phyloP scores from a whole-genome alignment of 2,888 invertebrate species.

The Campaea margaritaria region DNA sequence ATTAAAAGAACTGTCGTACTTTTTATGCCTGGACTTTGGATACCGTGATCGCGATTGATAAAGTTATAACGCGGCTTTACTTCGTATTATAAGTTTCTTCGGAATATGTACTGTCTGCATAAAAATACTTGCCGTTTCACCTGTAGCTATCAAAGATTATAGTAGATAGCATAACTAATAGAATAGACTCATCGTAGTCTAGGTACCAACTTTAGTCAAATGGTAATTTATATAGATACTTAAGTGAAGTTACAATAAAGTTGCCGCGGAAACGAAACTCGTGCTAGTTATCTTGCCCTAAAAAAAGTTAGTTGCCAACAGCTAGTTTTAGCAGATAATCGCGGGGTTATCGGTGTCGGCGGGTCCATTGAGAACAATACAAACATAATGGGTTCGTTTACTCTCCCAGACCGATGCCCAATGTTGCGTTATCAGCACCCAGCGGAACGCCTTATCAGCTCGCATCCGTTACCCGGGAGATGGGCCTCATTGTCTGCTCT shows the following conservation, averaged over 20 bases:
- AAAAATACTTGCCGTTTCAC: constrained; percentile 5
- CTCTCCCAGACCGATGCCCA: constrained; percentile 61
- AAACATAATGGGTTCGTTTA: constrained; percentile 69
- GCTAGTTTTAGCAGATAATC: constrained; percentile 58
- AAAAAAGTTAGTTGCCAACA: constrained; percentile 45
- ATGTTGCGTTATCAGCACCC: constrained; percentile 70
- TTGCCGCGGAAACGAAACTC: constrained; percentile 31
- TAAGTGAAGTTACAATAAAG: constrained; percentile 12
- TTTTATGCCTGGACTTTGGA: too few species aligned
- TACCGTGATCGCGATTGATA: too few species aligned
- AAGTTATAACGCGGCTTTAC: not conserved
- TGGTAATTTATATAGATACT: not conserved
- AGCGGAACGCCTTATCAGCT: constrained; percentile 74
- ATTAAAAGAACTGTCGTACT: not conserved
- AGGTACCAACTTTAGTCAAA: not conserved
- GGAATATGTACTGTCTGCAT: constrained; percentile 21
- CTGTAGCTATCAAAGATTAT: not conserved
- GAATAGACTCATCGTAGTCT: not conserved
- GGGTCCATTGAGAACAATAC: constrained; percentile 36
- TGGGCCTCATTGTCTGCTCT: constrained; percentile 34
- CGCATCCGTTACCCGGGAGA: constrained; percentile 66
- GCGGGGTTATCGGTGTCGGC: constrained; percentile 62
- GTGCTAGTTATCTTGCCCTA: constrained; percentile 35
- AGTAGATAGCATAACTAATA: not conserved
- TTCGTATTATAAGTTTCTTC: constrained; percentile 10